Evolutionary conservation across 2,113 vertebrate species (phyloP), one percentile per base, ranked within the genome.

Genomic region (Dipodomys spectabilis): DNA sequence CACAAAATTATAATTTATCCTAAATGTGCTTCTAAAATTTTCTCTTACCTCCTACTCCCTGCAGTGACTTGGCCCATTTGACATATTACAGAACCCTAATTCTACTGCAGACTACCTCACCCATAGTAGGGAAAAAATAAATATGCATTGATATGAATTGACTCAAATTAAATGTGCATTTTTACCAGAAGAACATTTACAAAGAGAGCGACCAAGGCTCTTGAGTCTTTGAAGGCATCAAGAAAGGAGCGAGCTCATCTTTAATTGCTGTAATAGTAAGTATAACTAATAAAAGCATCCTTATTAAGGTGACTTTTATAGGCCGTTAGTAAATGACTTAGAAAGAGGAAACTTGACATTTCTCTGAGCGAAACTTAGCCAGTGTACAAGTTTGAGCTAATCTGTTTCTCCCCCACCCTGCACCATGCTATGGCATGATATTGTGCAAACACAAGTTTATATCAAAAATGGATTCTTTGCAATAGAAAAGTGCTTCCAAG

Each of bases 381-480:
- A 23, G 69, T 44, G 72, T 28, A 64, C 22, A 32, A 18, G 23
- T 78, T 64, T 69, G 28, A 72, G 82, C 78, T n/a, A 73, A 49
- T 7, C 9, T 27, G 5, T 67, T 90, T 60, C 45, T 10, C 69
- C 78, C 18, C 35, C 35, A 39, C 35, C 16, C 18, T 80, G 13
- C 1, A 8, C 28, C 6, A 57, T 2, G 71, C 7, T 8, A 3
- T 30, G 18, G n/a, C 27, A 64, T 22, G 23, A 64, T 81, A 79
- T 78, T 77, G 13, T 78, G 22, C 69, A 39, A 39, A 39, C 39
- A 39, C 39, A 39, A 45, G 23, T 35, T 86, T 5, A 49, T 53
- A n/a, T 68, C 44, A 93, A 65, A 89, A 67, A 73, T 75, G n/a
- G 20, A 28, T 64, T 82, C 23, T 80, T 78, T 77, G 72, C 25